Evolutionary conservation across 2,888 invertebrate species (phyloP).

Genomic region (Zaprionus obscuricornis): DNA sequence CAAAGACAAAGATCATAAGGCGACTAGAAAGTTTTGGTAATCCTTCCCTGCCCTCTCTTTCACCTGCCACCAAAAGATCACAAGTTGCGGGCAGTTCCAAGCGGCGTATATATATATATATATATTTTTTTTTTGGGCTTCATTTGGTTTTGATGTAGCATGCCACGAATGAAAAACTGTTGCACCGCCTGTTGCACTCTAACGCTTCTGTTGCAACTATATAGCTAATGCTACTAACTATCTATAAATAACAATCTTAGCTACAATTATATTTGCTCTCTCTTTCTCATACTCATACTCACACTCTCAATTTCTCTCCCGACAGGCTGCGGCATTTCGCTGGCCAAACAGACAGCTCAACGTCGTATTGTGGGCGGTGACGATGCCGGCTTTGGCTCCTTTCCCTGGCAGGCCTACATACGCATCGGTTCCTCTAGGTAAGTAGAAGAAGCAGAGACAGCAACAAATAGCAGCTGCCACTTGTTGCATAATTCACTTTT

Average conservation of each 20-base stretch:
- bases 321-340: slow-evolving; percentile 94
- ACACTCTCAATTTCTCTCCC: background rate
- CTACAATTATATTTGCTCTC: slow-evolving; percentile 18
- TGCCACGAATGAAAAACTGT: slow-evolving; percentile 17
- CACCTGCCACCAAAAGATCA: slow-evolving; percentile 5
- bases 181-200: slow-evolving; percentile 19
- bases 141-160: slow-evolving; percentile 22
- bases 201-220: slow-evolving; percentile 46
- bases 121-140: slow-evolving; percentile 36
- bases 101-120: too few species aligned
- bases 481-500: slow-evolving; percentile 4
- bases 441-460: too few species aligned
- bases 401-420: slow-evolving; percentile 98
- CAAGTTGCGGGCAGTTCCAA: slow-evolving; percentile 53
- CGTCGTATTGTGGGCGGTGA: slow-evolving; percentile 96
- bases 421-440: slow-evolving; percentile 95
- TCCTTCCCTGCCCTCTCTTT: slow-evolving; percentile 11
- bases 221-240: slow-evolving; percentile 54
- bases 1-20: background rate
- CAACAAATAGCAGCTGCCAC: background rate
- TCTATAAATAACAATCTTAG: slow-evolving; percentile 12
- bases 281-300: background rate
- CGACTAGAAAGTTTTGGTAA: slow-evolving; percentile 47
- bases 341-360: slow-evolving; percentile 93
- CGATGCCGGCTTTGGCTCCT: slow-evolving; percentile 96